These are phyloP conservation scores for Campopleginae sp. DNA, from an alignment of 2,888 invertebrate genomes.

Conservation along the genomic window DNA sequence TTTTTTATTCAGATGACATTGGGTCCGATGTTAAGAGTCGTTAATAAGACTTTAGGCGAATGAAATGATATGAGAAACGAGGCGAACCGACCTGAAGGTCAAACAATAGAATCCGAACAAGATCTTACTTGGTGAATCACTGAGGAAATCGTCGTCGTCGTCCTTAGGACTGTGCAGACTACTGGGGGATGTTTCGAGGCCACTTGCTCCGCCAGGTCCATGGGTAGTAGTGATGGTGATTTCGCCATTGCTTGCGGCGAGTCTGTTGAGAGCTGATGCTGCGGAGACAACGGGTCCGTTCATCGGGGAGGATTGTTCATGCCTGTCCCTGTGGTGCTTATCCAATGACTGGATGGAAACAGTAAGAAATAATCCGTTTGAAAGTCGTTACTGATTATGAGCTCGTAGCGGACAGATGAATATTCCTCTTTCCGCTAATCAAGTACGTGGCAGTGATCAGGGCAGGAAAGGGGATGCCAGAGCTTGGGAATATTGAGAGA, in stretches of 20 bases:
- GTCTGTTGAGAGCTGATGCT: conserved; percentile 88
- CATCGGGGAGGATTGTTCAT: conserved; percentile 83
- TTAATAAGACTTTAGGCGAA: neutral
- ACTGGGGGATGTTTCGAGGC: conserved; percentile 81
- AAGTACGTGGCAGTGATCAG: conserved; percentile 65
- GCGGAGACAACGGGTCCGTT: conserved; percentile 85
- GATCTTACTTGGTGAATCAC: conserved; percentile 94
- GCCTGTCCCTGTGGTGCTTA: conserved; percentile 84
- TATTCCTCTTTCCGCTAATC: conserved; percentile 71
- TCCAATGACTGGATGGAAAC: conserved; percentile 80
- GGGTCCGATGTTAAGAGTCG: neutral
- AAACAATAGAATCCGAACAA: neutral
- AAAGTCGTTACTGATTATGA: conserved; percentile 23
- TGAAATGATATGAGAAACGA: no score
- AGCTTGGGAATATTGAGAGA: neutral
- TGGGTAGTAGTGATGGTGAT: conserved; percentile 93
- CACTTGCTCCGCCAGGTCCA: conserved; percentile 85
- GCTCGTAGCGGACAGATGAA: conserved; percentile 40
- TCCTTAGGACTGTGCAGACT: conserved; percentile 83
- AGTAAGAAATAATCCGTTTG: conserved; percentile 27
- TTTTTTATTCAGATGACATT: neutral
- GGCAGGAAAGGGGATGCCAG: neutral
- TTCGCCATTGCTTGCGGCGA: conserved; percentile 92
- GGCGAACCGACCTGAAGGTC: neutral
- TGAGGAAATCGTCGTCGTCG: conserved; percentile 88